Percentiles rank a stretch among this genome's conserved stretches.
Evolutionary conservation across 2,113 vertebrate species (phyloP).

Genomic region (Hemiprocne comata): DNA sequence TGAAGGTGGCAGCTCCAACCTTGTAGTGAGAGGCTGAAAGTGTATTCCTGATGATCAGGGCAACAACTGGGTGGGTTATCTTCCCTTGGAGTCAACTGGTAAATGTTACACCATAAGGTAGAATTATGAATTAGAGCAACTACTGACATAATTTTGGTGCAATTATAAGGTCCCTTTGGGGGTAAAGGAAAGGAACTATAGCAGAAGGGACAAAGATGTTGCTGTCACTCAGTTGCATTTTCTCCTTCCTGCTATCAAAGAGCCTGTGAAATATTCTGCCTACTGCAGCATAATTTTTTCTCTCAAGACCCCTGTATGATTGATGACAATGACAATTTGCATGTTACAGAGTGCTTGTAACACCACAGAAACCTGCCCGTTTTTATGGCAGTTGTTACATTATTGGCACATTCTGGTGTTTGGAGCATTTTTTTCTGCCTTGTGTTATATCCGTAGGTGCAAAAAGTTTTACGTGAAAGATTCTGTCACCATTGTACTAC

Average conservation of each 20-base stretch:
- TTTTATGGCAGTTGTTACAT: not conserved
- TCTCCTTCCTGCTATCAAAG: no score
- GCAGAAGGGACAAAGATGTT: not conserved
- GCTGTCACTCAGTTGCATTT: not conserved
- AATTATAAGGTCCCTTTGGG: not conserved
- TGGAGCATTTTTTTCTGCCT: not conserved
- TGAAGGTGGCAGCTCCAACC: accelerated
- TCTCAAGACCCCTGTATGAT: not conserved
- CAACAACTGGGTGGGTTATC: not conserved
- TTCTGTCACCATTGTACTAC: slow-evolving; percentile 79
- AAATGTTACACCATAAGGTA: not conserved
- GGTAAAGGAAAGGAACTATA: not conserved
- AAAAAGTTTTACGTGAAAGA: slow-evolving; percentile 84
- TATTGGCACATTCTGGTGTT: no score
- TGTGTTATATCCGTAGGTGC: slow-evolving; percentile 73
- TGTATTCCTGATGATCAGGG: not conserved
- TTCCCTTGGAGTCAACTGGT: not conserved
- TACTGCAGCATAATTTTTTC: not conserved
- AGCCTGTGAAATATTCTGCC: not conserved
- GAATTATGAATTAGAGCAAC: not conserved
- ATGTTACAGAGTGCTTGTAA: not conserved
- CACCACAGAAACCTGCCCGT: accelerated
- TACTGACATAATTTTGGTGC: not conserved
- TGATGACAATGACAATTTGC: not conserved
- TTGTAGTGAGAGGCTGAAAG: not conserved